Evolutionary conservation across 2,888 invertebrate species (phyloP).

Genomic region (Trissolcus japonicus): DNA sequence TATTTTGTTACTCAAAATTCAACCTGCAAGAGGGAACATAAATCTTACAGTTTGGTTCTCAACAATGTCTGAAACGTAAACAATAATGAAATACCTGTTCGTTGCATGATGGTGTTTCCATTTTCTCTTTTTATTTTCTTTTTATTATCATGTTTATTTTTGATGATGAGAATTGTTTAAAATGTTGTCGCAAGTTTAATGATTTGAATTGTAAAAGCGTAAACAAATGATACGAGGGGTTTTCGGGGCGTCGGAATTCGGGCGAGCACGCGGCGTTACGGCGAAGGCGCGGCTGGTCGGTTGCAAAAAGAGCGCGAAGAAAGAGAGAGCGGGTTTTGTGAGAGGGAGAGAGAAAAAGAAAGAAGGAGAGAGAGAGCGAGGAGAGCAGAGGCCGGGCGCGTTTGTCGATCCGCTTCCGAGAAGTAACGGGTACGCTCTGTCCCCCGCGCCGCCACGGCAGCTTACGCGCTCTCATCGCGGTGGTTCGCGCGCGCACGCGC

Average conservation of each 20-base stretch:
- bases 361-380: neutral
- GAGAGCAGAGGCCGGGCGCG: constrained; percentile 35
- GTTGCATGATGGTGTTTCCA: no score
- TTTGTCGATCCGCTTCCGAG: constrained; percentile 51
- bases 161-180: no score
- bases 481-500: constrained; percentile 38
- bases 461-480: constrained; percentile 36
- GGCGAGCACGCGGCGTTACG: constrained; percentile 38
- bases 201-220: constrained; percentile 11
- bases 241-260: constrained; percentile 25
- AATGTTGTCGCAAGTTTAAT: no score
- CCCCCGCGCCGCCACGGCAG: constrained; percentile 31
- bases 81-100: no score
- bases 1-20: neutral
- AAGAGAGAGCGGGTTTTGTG: constrained; percentile 7
- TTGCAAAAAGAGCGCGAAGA: constrained; percentile 28
- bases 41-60: no score
- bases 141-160: no score
- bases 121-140: no score
- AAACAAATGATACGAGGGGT: constrained; percentile 26
- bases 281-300: constrained; percentile 38
- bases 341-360: neutral
- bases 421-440: constrained; percentile 52
- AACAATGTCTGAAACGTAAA: no score
- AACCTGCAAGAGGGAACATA: no score